These are phyloP conservation scores for Arrhamphus sclerolepis DNA, from an alignment of 2,797 vertebrate species.

Conservation along the genomic window DNA sequence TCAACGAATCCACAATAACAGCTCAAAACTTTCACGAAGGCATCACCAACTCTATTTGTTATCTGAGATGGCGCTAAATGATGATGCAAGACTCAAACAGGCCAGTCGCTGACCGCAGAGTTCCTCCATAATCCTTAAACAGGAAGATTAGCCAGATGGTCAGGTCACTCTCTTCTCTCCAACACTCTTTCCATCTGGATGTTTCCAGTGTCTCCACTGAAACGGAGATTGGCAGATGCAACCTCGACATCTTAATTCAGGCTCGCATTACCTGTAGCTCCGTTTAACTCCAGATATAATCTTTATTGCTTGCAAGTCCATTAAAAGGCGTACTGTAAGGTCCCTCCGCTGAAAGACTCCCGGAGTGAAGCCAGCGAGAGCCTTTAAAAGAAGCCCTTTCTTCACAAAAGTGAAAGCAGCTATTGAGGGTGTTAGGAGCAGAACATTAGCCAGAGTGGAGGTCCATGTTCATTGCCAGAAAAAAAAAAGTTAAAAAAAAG, in stretches of 20 bases:
- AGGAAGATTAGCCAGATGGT: conserved; percentile 75
- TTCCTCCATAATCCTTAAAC: conserved; percentile 68
- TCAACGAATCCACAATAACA: no score
- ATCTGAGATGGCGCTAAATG: conserved; percentile 15
- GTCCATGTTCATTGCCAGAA: conserved; percentile 47
- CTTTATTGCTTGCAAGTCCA: conserved; percentile 74
- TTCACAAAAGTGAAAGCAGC: conserved; percentile 57
- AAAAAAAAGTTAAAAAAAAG: conserved; percentile 52
- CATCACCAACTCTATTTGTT: no score
- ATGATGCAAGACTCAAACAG: conserved; percentile 41
- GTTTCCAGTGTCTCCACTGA: conserved; percentile 61
- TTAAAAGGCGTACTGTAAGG: conserved; percentile 68
- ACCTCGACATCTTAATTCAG: conserved; percentile 59
- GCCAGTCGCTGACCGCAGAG: conserved; percentile 63
- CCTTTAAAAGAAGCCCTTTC: conserved; percentile 66
- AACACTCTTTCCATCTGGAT: conserved; percentile 60
- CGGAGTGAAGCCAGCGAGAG: conserved; percentile 58
- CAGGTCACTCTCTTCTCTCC: conserved; percentile 59
- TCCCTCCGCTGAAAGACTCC: conserved; percentile 60
- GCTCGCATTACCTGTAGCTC: conserved; percentile 64
- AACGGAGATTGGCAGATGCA: conserved; percentile 49
- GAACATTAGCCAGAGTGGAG: conserved; percentile 60
- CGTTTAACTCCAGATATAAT: conserved; percentile 75
- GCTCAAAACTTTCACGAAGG: no score
- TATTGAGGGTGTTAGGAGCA: conserved; percentile 63